Evolutionary conservation across 1,140 invertebrate genomes (phyloP), one percentile per base, ranked within the genome.

Genomic region (Eumeta japonica): DNA sequence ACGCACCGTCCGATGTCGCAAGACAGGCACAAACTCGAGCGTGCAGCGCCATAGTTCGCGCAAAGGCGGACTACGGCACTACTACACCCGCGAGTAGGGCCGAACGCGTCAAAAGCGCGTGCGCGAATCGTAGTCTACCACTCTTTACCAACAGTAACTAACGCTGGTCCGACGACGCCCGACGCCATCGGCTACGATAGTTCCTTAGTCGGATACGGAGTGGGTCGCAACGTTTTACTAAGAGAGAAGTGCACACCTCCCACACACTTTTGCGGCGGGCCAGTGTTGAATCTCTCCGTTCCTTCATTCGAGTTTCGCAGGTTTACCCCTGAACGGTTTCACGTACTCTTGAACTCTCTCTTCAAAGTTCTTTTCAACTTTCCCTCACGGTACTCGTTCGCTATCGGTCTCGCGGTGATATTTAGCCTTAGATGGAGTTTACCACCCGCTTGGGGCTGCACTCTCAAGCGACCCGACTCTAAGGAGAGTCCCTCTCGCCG

Each of bases 341-440:
- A 88, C 83, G 83, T 83, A 84, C 85, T 87, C 70, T 88, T 89
- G 71, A 86, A 88, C 86, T 88, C 87, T 88, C 85, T 89, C 80
- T 88, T 88, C 86, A 89, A 86, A 87, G 84, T 88, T 80, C 84
- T 88, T 89, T 88, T 84, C 86, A 89, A 84, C 85, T 89, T 90
- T 89, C 85, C 87, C 83, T 89, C 85, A 86, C 87, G 83, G 86
- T 89, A 90, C 86, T 90, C 88, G 85, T 90, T 85, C 78, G 82
- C 87, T 90, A 88, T 90, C 85, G 85, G 86, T 86, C 84, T 88
- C 85, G 77, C 79, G 80, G 76, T 71, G 46, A 79, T 89, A 89
- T 89, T 89, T 89, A 89, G 85, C 83, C 81, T 89, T 89, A 84
- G 85, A 85, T 85, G 85, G 81, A 86, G 81, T 86, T 85, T 88